Percentiles rank a stretch among this genome's conserved stretches.
Conservation (phyloP, 53 echinoderm and acorn worm genomes). For the Antedon mediterranea region DNA sequence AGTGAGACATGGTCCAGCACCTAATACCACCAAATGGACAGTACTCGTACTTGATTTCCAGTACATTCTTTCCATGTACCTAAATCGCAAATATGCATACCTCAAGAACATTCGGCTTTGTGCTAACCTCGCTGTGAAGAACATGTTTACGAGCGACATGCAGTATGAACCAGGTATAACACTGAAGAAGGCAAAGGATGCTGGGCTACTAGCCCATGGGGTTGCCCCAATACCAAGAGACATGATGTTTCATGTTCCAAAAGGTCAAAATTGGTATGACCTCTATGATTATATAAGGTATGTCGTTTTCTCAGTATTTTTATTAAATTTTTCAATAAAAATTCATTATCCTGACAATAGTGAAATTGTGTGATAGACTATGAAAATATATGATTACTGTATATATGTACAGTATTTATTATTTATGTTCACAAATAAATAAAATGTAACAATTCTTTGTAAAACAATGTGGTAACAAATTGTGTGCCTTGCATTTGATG, state of each 20-base stretch:
- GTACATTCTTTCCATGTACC: constrained; percentile 96
- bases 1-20: constrained; percentile 87
- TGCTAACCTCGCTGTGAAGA: constrained; percentile 80
- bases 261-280: constrained; percentile 67
- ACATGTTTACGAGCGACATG: constrained; percentile 83
- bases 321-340: neutral
- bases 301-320: neutral
- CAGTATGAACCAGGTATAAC: constrained; percentile 83
- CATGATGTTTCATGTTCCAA: constrained; percentile 73
- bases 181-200: constrained; percentile 64
- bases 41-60: constrained; percentile 77
- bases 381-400: too few species aligned
- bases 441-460: too few species aligned
- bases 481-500: too few species aligned
- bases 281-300: constrained; percentile 75
- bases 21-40: constrained; percentile 59
- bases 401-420: too few species aligned
- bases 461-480: too few species aligned
- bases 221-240: constrained; percentile 84
- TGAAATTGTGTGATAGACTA: too few species aligned
- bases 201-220: constrained; percentile 65
- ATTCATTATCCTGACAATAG: too few species aligned
- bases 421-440: too few species aligned
- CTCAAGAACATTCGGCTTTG: constrained; percentile 78
- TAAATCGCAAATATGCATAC: constrained; percentile 77